Evolutionary conservation across 2,113 vertebrate species (phyloP), one percentile per base, ranked within the genome.

Genomic region (Spilogale gracilis): DNA sequence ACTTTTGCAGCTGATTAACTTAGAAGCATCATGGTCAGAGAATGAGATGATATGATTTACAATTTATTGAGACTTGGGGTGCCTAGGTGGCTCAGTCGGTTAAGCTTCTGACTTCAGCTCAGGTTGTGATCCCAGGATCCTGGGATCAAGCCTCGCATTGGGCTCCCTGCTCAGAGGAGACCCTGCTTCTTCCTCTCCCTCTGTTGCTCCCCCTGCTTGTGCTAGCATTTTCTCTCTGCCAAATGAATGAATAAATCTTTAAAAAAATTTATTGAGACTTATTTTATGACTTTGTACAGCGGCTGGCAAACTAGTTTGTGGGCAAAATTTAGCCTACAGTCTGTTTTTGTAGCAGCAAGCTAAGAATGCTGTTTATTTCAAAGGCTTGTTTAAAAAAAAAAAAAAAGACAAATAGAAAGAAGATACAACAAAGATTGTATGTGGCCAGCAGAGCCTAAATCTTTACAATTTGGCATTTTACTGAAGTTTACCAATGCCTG

Each of bases 311-410:
- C 14, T 58, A 83, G 10, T 20, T 32, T 67, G 0, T 58, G 56
- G 48, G 27, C 25, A 32, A 67, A 38, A 65, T 89, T 32, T 89
- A 81, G 23, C 25, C 6, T 48, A 92, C 23, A 67, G 73, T 81
- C 45, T 83, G 14, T 76, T 90, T 85, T 76, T 9, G 30, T 91
- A 71, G 11, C 58, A 93, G 67, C 25, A 82, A 96, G 84, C 45
- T 89, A 74, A 87, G 30, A 89, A 86, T 74, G 84, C 7, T 50
- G 69, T 25, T 96, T 86, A 82, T 67, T 84, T 95, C 50, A 84
- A 84, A 79, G 32, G 17, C 21, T n/a, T 82, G n/a, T 60, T 91
- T 48, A 56, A 56, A 73, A 82, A 18, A 71, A 3, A 69, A 48
- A n/a, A n/a, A n/a, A n/a, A n/a, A 14, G 10, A 27, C 25, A 60